Evolutionary conservation across 2,797 vertebrate genomes (phyloP).

Genomic region (Mormyrus hasselquistii): DNA sequence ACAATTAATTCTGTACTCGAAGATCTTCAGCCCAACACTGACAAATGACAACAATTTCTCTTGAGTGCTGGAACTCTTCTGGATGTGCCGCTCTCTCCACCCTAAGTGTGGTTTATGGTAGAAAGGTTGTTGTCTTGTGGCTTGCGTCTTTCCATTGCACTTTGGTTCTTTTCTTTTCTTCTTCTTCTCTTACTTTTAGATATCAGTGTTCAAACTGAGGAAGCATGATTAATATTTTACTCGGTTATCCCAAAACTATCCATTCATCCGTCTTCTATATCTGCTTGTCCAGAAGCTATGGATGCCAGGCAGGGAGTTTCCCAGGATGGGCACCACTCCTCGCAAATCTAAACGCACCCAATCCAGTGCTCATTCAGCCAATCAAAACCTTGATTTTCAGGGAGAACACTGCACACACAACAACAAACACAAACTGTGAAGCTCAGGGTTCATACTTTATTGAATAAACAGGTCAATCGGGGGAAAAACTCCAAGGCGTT

Average conservation of each 20-base stretch:
- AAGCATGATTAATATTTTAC: not conserved
- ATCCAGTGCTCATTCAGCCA: not conserved
- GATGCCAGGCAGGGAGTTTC: not conserved
- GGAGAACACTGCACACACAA: not conserved
- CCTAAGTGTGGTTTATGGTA: not conserved
- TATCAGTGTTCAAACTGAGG: not conserved
- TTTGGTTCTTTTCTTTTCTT: not conserved
- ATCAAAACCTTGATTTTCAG: not conserved
- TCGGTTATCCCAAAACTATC: not conserved
- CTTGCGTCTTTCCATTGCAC: not conserved
- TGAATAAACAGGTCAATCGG: not conserved
- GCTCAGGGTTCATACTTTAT: not conserved
- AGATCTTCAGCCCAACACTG: not conserved
- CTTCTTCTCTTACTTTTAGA: not conserved
- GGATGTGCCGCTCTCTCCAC: not conserved
- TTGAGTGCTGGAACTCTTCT: not conserved
- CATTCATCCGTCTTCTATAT: not conserved
- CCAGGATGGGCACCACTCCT: not conserved
- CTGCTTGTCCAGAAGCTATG: not conserved
- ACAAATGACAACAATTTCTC: not conserved
- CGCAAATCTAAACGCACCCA: not conserved
- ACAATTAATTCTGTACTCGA: not conserved
- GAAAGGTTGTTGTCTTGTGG: not conserved
- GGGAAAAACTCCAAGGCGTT: not conserved
- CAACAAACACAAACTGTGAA: not conserved